phyloP scores from a whole-genome alignment of 2,797 vertebrate genomes.

The Thalassophryne amazonica region DNA sequence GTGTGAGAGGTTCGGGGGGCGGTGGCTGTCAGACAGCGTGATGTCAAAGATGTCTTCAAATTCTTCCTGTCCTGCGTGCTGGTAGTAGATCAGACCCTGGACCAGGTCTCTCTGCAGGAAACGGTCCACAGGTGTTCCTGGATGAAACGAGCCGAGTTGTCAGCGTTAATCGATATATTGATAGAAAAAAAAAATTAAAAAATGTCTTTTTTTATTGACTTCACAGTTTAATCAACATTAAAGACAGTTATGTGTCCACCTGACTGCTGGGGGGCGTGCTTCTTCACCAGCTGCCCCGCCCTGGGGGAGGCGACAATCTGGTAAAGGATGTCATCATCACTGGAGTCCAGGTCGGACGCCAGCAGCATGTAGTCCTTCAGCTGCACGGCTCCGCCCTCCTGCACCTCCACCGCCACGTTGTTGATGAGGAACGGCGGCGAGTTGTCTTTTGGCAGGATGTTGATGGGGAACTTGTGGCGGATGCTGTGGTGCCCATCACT shows the following conservation, averaged over 20 bases:
- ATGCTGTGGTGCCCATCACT: conserved; percentile 74
- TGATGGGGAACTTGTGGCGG: conserved; percentile 74
- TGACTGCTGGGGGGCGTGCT: conserved; percentile 35
- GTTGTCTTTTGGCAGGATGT: conserved; percentile 76
- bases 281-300: conserved; percentile 67
- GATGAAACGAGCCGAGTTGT: background rate
- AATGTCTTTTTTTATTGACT: too few species aligned
- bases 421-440: conserved; percentile 73
- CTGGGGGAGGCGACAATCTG: conserved; percentile 20
- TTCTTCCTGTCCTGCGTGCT: conserved; percentile 73
- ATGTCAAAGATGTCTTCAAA: conserved; percentile 79
- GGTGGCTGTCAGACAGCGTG: conserved; percentile 73
- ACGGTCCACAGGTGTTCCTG: conserved; percentile 60
- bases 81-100: conserved; percentile 75
- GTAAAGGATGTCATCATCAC: conserved; percentile 65
- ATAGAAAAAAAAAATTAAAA: too few species aligned
- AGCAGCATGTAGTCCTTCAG: conserved; percentile 61
- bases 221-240: too few species aligned
- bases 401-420: conserved; percentile 66
- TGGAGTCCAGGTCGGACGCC: conserved; percentile 75
- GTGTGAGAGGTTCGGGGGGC: conserved; percentile 75
- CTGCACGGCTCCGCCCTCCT: conserved; percentile 46
- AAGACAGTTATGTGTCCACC: too few species aligned
- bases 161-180: too few species aligned
- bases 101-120: conserved; percentile 79